Evolutionary conservation across 1,140 invertebrate species (phyloP), one percentile per base, ranked within the genome.

Genomic region (Platyscapa corneri): DNA sequence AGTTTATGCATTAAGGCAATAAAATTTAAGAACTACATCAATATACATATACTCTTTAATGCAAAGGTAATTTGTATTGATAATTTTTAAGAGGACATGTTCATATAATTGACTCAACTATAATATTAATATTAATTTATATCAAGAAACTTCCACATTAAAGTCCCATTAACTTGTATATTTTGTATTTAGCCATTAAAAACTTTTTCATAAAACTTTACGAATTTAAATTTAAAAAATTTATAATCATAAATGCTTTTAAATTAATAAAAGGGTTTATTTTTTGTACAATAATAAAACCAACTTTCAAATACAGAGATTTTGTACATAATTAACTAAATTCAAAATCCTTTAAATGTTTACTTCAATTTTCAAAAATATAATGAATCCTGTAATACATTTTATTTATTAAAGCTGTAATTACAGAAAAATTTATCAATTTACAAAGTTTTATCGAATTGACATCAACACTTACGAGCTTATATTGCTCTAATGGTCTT

Each of bases 41-140:
- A 32, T 70, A 70, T 37, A 37, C 42, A 7, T 46, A 12, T 7
- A 46, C 42, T 46, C 42, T 46, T 5, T 46, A 46, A 46, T 7
- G 42, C 12, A 18, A 60, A n/a, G n/a, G n/a, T 60, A 27, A 1
- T 60, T 60, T 60, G 23, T 27, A 60, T 60, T 27, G 3, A 27
- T 60, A 37, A 70, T 70, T 70, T 37, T 70, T 18, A 70, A 37
- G 34, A 70, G 16, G 3, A 70, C 3, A 20, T 5, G 14, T 20
- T 70, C 30, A 14, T 37, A 34, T 8, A 12, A 34, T 30, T 32
- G 20, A 7, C 20, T 37, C 37, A 37, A 34, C 32, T 70, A 7
- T 70, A 70, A 70, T 70, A 70, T 37, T 37, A 70, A 37, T 37
- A 39, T n/a, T n/a, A n/a, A n/a, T n/a, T n/a, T n/a, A n/a, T 39